Evolutionary conservation across 2,113 vertebrate genomes (phyloP).

Genomic region (Clarias magur): DNA sequence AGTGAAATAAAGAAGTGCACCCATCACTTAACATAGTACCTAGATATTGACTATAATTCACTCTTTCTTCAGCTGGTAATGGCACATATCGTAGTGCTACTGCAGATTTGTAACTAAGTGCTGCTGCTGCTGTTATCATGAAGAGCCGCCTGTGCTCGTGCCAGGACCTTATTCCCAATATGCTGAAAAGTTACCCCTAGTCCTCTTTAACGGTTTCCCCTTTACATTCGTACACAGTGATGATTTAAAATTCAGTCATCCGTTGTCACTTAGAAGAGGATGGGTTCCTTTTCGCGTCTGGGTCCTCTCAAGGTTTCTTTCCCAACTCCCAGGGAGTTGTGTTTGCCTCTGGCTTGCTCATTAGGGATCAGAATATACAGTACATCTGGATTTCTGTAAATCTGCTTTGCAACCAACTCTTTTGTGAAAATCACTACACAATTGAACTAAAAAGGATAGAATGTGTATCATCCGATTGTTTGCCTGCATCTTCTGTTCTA

Average conservation of each 20-base stretch:
- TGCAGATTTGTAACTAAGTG: background rate
- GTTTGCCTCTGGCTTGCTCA: background rate
- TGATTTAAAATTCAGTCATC: background rate
- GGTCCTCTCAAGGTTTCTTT: background rate
- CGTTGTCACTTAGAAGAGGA: background rate
- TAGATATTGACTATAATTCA: too few relatives aligned
- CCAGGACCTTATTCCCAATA: background rate
- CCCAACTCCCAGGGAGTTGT: background rate
- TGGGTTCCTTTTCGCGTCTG: too few relatives aligned
- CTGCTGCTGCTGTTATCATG: background rate
- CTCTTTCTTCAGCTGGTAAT: background rate
- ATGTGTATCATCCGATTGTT: background rate
- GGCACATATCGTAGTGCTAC: background rate
- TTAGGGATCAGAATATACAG: background rate
- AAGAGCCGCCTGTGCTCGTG: background rate
- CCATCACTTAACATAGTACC: background rate
- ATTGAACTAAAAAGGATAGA: background rate
- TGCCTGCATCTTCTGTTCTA: background rate
- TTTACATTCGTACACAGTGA: background rate
- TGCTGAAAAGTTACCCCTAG: background rate
- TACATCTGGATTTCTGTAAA: background rate
- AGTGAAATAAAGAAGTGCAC: background rate
- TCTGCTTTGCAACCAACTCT: background rate
- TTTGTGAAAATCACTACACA: background rate
- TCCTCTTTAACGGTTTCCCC: background rate